Percentiles rank a stretch among this genome's conserved stretches.
Conservation (phyloP, 1,140 invertebrate species). For the Homalodisca vitripennis region DNA sequence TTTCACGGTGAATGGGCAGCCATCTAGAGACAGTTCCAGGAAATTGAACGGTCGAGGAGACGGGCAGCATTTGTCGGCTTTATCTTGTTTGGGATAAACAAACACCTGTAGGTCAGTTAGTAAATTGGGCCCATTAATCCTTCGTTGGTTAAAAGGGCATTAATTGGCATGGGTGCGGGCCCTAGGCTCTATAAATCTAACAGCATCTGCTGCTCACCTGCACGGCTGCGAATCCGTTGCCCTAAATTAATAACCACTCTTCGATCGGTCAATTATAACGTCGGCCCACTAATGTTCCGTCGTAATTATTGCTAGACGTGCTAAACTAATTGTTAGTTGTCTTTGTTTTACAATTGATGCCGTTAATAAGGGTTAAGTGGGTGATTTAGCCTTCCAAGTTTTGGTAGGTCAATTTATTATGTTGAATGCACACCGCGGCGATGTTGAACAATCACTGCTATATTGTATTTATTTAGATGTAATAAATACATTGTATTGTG, state of each 20-base stretch:
- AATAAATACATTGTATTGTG: no score
- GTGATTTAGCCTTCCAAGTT: no score
- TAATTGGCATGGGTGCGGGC: conserved; percentile 7
- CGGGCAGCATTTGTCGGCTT: background rate
- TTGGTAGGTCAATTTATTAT: no score
- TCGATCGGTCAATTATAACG: conserved; percentile 7
- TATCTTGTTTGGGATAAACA: conserved; percentile 16
- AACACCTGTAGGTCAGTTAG: conserved; percentile 11
- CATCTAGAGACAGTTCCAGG: no score
- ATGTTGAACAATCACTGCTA: no score
- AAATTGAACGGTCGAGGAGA: background rate
- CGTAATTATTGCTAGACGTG: no score
- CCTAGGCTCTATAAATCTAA: background rate
- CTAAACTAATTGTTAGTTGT: no score
- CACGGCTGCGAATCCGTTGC: conserved; percentile 7
- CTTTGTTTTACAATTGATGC: no score
- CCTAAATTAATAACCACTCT: conserved; percentile 14
- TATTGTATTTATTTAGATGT: no score
- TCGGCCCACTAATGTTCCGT: background rate
- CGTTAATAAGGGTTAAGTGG: no score
- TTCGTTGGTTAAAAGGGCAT: background rate
- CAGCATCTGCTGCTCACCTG: background rate
- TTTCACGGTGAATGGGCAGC: background rate
- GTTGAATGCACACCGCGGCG: no score
- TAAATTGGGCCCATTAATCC: conserved; percentile 12